Conservation (phyloP, 2,113 vertebrate species). For the Taurulus bubalis region DNA sequence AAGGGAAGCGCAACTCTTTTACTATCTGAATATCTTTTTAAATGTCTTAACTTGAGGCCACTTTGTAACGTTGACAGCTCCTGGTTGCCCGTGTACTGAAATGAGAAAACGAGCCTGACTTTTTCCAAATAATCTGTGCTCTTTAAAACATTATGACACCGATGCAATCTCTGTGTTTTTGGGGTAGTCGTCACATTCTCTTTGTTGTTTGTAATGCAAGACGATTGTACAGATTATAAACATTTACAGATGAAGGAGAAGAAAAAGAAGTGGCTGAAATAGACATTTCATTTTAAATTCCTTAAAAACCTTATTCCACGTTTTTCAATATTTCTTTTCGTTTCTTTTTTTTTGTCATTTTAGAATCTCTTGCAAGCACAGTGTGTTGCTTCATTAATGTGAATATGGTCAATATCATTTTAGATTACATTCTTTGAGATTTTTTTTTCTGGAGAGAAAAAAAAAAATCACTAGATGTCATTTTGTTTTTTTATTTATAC, state of each 20-base stretch:
- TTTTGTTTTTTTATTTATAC: slow-evolving; percentile 43
- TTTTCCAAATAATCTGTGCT: slow-evolving; percentile 59
- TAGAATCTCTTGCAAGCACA: slow-evolving; percentile 63
- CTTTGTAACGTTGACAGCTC: slow-evolving; percentile 57
- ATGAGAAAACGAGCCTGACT: slow-evolving; percentile 59
- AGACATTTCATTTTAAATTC: slow-evolving; percentile 48
- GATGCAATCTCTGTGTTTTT: slow-evolving; percentile 70
- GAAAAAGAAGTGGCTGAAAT: slow-evolving; percentile 44
- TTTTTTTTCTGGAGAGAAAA: slow-evolving; percentile 43
- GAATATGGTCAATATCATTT: slow-evolving; percentile 81
- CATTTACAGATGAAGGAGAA: slow-evolving; percentile 62
- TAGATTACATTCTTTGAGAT: slow-evolving; percentile 64
- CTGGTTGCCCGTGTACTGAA: slow-evolving; percentile 33
- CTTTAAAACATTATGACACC: slow-evolving; percentile 64
- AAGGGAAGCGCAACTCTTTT: slow-evolving; percentile 64
- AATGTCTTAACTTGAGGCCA: slow-evolving; percentile 54
- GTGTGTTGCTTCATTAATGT: slow-evolving; percentile 77
- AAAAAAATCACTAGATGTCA: slow-evolving; percentile 69
- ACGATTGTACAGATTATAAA: slow-evolving; percentile 75
- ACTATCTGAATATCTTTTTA: slow-evolving; percentile 40
- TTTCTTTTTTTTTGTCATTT: slow-evolving; percentile 56
- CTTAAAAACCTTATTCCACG: slow-evolving; percentile 30
- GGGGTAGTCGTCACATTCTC: slow-evolving; percentile 60
- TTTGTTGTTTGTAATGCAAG: slow-evolving; percentile 68
- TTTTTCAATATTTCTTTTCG: slow-evolving; percentile 50